Conservation (phyloP, 2,888 invertebrate species). For the Ichneumoninae sp. region DNA sequence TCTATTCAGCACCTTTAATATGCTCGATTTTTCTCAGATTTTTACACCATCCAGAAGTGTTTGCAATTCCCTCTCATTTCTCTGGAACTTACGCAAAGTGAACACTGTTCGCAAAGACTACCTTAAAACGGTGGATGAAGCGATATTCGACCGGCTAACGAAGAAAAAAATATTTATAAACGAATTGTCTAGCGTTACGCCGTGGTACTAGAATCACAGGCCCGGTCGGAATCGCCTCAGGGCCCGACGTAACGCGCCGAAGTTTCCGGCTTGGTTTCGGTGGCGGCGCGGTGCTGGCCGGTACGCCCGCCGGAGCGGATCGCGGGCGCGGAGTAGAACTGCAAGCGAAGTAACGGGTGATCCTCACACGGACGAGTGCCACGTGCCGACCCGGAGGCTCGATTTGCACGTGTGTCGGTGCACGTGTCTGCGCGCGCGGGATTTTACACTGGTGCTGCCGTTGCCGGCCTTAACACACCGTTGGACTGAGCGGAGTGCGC, state of each 20-base stretch:
- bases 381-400: conserved; percentile 67
- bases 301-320: background rate
- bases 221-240: too few relatives aligned
- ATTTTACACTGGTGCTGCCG: conserved; percentile 11
- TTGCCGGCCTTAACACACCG: conserved; percentile 51
- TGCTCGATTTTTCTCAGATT: too few relatives aligned
- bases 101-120: too few relatives aligned
- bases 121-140: too few relatives aligned
- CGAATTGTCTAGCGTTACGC: background rate
- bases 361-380: conserved; percentile 61
- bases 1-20: too few relatives aligned
- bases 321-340: conserved; percentile 6
- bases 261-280: too few relatives aligned
- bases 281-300: background rate
- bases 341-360: conserved; percentile 48
- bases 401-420: conserved; percentile 73
- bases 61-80: too few relatives aligned
- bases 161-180: background rate
- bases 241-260: too few relatives aligned
- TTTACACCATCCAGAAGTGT: too few relatives aligned
- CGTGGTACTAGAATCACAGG: background rate
- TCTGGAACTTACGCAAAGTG: too few relatives aligned
- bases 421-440: conserved; percentile 76
- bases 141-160: background rate
- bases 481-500: conserved; percentile 58